Conservation (phyloP, 92 coral and sea anemone genomes). For the Diadumene lineata region DNA sequence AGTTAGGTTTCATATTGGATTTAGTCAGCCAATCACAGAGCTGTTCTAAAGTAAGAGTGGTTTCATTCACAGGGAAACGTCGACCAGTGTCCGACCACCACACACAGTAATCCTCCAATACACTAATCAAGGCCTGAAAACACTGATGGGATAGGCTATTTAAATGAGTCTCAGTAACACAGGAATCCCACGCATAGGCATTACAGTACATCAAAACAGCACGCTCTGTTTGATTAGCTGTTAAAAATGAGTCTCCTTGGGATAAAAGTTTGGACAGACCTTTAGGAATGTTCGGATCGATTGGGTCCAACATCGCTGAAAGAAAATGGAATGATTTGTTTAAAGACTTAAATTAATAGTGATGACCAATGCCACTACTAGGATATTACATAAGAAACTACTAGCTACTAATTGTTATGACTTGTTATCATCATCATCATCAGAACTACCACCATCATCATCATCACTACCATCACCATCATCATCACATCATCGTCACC, state of each 20-base stretch:
- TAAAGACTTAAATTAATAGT: neutral
- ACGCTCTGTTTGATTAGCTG: conserved; percentile 60
- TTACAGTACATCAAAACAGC: conserved; percentile 74
- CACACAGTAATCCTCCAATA: conserved; percentile 80
- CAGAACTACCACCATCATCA: neutral
- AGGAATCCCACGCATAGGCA: conserved; percentile 79
- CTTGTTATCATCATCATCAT: too few species aligned
- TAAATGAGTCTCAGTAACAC: conserved; percentile 69
- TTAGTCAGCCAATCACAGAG: conserved; percentile 74
- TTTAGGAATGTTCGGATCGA: conserved; percentile 8
- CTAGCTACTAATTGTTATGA: too few species aligned
- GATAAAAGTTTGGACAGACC: conserved; percentile 33
- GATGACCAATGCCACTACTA: too few species aligned
- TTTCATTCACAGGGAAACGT: conserved; percentile 33
- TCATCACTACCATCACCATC: neutral
- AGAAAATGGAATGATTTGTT: neutral
- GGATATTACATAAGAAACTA: too few species aligned
- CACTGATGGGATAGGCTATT: conserved; percentile 47
- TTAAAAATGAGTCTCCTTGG: conserved; percentile 61
- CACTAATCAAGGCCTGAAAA: conserved; percentile 50
- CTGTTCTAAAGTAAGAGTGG: conserved; percentile 58
- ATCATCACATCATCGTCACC: neutral
- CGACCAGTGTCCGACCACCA: conserved; percentile 55
- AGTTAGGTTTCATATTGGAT: conserved; percentile 59
- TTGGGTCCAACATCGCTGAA: conserved; percentile 4